Evolutionary conservation across 92 coral and sea anemone genomes (phyloP).

Genomic region (Porites divaricata): DNA sequence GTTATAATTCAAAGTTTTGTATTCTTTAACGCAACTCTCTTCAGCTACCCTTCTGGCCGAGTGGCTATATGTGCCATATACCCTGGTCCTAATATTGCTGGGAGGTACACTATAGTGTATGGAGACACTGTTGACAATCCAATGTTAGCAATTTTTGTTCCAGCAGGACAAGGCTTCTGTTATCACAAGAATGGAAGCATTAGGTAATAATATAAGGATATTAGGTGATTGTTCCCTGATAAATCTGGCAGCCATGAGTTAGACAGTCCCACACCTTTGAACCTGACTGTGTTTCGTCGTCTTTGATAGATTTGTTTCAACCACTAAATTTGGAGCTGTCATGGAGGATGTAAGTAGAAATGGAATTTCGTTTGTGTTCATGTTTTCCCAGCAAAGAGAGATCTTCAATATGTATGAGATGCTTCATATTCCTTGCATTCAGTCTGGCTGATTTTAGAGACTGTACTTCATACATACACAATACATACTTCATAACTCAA

Average conservation of each 20-base stretch:
- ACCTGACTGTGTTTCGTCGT: not conserved
- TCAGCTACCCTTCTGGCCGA: conserved; percentile 96
- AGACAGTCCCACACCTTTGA: not conserved
- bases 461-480: too few relatives aligned
- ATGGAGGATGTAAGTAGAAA: conserved; percentile 73
- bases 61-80: conserved; percentile 81
- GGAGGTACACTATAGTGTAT: conserved; percentile 88
- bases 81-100: conserved; percentile 77
- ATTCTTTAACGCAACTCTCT: conserved; percentile 12
- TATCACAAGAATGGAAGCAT: conserved; percentile 79
- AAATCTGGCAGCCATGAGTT: too few relatives aligned
- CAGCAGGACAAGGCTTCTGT: conserved; percentile 83
- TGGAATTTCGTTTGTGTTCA: not conserved
- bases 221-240: not conserved
- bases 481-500: too few relatives aligned
- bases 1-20: not conserved
- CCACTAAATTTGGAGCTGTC: conserved; percentile 80
- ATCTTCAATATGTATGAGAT: too few relatives aligned
- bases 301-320: conserved; percentile 76
- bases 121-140: conserved; percentile 66
- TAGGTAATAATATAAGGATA: conserved; percentile 41
- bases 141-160: conserved; percentile 83
- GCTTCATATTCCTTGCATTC: too few relatives aligned
- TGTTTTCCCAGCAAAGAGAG: too few relatives aligned
- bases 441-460: too few relatives aligned